Evolutionary conservation across 2,113 vertebrate genomes (phyloP).

Genomic region (Thinocorus orbignyianus): DNA sequence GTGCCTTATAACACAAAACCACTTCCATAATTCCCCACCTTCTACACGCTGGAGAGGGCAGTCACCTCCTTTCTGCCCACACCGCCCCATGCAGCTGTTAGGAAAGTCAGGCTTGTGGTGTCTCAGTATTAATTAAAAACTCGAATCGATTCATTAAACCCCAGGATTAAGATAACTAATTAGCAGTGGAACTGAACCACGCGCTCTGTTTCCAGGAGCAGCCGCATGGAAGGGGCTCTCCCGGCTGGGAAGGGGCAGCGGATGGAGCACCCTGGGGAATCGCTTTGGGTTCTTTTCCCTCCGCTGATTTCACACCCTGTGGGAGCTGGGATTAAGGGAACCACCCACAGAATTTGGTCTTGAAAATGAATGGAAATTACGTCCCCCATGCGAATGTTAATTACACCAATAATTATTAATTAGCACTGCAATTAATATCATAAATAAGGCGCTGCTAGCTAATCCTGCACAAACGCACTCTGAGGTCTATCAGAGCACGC

Average conservation of each 20-base stretch:
- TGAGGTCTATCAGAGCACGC: rapidly evolving
- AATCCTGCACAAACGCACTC: not conserved
- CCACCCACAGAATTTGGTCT: not conserved
- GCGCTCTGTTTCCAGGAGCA: not conserved
- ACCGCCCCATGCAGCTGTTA: not conserved
- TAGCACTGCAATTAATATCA: not conserved
- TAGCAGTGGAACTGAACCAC: not conserved
- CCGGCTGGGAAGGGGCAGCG: not conserved
- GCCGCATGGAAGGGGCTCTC: not conserved
- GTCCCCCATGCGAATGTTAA: not conserved
- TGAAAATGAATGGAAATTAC: not conserved
- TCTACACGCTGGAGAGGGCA: rapidly evolving
- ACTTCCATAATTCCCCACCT: not conserved
- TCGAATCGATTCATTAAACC: not conserved
- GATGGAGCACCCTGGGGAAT: not conserved
- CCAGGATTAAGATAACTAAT: conserved; percentile 14
- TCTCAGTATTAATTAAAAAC: not conserved
- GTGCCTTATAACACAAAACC: rapidly evolving
- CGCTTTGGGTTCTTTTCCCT: not conserved
- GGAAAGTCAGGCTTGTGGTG: rapidly evolving
- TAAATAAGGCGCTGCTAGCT: not conserved
- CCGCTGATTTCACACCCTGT: not conserved
- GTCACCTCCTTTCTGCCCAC: not conserved
- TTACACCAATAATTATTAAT: not conserved
- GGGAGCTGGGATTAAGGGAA: not conserved